phyloP scores from a whole-genome alignment of 1,140 invertebrate genomes.

The Drosophila sechellia region DNA sequence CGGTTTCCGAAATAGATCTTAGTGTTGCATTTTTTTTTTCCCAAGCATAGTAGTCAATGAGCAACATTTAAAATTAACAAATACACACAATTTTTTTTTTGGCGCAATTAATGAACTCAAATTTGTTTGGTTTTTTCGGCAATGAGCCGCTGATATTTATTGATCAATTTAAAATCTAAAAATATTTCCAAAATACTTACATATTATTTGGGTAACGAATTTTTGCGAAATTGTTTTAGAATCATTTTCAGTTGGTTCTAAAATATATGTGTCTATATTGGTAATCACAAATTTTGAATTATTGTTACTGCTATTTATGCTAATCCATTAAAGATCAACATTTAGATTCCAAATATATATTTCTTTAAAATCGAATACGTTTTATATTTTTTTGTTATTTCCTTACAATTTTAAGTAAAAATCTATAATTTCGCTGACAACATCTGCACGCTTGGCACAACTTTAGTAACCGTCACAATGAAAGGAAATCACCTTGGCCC shows the following conservation, averaged over 20 bases:
- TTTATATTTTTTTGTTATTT: too few relatives aligned
- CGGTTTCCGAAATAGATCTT: background rate
- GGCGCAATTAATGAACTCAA: background rate
- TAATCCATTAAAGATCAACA: too few relatives aligned
- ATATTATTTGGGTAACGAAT: background rate
- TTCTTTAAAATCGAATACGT: too few relatives aligned
- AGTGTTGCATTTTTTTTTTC: background rate
- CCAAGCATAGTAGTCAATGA: too few relatives aligned
- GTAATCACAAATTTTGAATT: too few relatives aligned
- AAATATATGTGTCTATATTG: background rate
- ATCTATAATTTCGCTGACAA: background rate
- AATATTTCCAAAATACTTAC: slow-evolving; percentile 9
- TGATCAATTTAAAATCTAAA: slow-evolving; percentile 26
- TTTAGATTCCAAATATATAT: too few relatives aligned
- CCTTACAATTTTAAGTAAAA: background rate
- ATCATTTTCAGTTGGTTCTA: background rate
- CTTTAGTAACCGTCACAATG: slow-evolving; percentile 4
- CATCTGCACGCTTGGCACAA: slow-evolving; percentile 4
- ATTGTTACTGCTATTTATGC: too few relatives aligned
- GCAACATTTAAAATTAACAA: background rate
- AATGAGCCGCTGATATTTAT: slow-evolving; percentile 13
- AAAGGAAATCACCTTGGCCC: slow-evolving; percentile 43
- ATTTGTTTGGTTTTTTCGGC: slow-evolving; percentile 4
- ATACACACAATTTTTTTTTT: background rate
- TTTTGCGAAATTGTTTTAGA: background rate